Conservation (phyloP, 2,888 invertebrate species). For the Halictus quadricinctus region DNA sequence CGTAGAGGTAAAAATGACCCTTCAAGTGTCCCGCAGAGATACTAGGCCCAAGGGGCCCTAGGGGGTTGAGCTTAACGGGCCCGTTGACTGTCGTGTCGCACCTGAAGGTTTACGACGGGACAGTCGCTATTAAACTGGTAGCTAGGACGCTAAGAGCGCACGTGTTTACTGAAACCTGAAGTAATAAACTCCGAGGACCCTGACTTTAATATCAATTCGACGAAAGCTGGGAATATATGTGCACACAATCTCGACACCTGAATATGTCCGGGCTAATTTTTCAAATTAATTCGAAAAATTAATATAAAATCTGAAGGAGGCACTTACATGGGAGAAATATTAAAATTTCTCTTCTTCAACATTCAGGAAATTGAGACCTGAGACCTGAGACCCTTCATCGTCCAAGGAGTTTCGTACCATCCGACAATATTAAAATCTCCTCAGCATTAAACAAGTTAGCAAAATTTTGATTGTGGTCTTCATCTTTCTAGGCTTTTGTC, state of each 20-base stretch:
- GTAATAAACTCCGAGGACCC: not conserved
- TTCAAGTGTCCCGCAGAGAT: not conserved
- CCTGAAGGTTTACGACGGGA: conserved; percentile 4
- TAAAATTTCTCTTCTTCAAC: not conserved
- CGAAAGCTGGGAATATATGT: not conserved
- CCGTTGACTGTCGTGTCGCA: conserved; percentile 4
- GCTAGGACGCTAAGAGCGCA: conserved; percentile 1
- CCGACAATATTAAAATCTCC: no score
- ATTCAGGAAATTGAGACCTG: not conserved
- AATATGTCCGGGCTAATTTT: not conserved
- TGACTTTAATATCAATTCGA: conserved; percentile 9
- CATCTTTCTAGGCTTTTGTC: no score
- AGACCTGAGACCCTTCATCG: no score
- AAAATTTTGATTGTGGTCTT: no score
- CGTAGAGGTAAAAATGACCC: not conserved
- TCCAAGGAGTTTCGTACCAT: no score
- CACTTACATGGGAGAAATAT: not conserved
- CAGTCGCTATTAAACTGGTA: conserved; percentile 7
- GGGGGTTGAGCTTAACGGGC: not conserved
- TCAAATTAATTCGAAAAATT: no score
- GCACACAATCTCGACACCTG: not conserved
- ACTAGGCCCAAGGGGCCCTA: not conserved
- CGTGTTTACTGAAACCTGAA: conserved; percentile 4
- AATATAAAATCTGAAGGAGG: no score
- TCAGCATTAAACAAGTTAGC: no score